phyloP scores from a whole-genome alignment of 1,140 invertebrate species.

The Drosophila hydei region DNA sequence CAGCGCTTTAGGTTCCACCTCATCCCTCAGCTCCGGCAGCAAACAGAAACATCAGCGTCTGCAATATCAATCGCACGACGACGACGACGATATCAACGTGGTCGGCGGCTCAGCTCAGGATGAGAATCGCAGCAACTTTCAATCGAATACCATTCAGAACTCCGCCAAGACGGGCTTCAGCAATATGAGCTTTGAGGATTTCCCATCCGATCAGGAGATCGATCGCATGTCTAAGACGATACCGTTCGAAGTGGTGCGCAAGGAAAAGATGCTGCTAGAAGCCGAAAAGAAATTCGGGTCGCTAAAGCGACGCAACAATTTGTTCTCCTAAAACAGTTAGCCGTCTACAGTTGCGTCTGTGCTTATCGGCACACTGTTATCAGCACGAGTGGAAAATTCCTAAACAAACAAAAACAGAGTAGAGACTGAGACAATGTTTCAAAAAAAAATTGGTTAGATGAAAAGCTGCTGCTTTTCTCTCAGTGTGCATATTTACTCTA shows the following conservation, averaged over 20 bases:
- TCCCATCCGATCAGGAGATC: slow-evolving; percentile 87
- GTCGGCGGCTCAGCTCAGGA: slow-evolving; percentile 32
- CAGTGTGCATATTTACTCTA: slow-evolving; percentile 3
- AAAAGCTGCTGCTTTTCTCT: slow-evolving; percentile 17
- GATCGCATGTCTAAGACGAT: slow-evolving; percentile 83
- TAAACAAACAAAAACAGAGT: slow-evolving; percentile 11
- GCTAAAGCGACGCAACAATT: slow-evolving; percentile 88
- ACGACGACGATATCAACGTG: slow-evolving; percentile 66
- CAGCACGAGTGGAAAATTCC: slow-evolving; percentile 15
- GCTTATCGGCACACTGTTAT: slow-evolving; percentile 11
- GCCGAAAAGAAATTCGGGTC: slow-evolving; percentile 87
- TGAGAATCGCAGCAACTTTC: slow-evolving; percentile 61
- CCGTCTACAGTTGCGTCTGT: slow-evolving; percentile 5
- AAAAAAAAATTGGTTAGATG: slow-evolving; percentile 6
- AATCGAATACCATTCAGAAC: slow-evolving; percentile 82
- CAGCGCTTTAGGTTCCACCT: slow-evolving; percentile 63
- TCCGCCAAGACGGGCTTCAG: slow-evolving; percentile 87
- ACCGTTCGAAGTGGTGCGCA: slow-evolving; percentile 88
- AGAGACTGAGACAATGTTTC: slow-evolving; percentile 19
- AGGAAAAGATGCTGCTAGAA: slow-evolving; percentile 84
- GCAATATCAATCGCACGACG: slow-evolving; percentile 76
- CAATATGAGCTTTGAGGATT: slow-evolving; percentile 92
- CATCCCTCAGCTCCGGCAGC: slow-evolving; percentile 67
- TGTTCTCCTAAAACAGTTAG: slow-evolving; percentile 85
- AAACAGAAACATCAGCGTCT: slow-evolving; percentile 79